Base-by-base conservation (phyloP, 2,113 vertebrate genomes). In the Acrocephalus arundinaceus region DNA sequence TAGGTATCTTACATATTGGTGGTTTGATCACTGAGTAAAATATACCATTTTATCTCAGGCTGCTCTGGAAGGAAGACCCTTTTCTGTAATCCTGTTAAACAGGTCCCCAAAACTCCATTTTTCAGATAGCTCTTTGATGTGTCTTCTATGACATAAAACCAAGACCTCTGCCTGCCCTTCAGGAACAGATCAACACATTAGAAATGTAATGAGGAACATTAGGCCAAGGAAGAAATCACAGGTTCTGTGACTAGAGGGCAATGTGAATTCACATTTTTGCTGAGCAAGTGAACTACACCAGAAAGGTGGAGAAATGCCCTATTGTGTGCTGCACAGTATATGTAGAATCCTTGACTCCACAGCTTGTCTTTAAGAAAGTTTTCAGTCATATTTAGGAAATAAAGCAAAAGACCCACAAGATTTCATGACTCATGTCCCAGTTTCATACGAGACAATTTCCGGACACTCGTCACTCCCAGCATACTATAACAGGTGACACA, bases 101-200 rank as follows among this genome's bases (percentile, higher is more conserved):
- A 21, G 80, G 13, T 16, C n/a, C 2, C 10, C 58, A 24, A 71
- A 77, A 35, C 9, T 1, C 2, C 2, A n/a, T 87, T 92, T 87
- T 94, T 91, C 30, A 81, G 54, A 92, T 95, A 82, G 27, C 6
- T 84, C 28, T 95, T 97, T 68, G 37, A 35, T 75, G 7, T 30
- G 16, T 31, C 33, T 95, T 22, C 87, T 68, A 22, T 57, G 83
- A n/a, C 45, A 57, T 49, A 75, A 85, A 85, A 86, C 37, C 67
- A 90, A 43, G 78, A 91, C 62, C 46, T 73, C 58, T 87, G 15
- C 30, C 59, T 74, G 75, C 18, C 82, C 63, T 96, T 94, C 65
- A 89, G 51, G 65, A 88, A 11, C 33, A 91, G 72, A 86, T 51
- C 75, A 88, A 63, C 72, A 55, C 11, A 57, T 91, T 51, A 86